phyloP scores from a whole-genome alignment of 1,140 invertebrate species.

The Thaumatotibia leucotreta region DNA sequence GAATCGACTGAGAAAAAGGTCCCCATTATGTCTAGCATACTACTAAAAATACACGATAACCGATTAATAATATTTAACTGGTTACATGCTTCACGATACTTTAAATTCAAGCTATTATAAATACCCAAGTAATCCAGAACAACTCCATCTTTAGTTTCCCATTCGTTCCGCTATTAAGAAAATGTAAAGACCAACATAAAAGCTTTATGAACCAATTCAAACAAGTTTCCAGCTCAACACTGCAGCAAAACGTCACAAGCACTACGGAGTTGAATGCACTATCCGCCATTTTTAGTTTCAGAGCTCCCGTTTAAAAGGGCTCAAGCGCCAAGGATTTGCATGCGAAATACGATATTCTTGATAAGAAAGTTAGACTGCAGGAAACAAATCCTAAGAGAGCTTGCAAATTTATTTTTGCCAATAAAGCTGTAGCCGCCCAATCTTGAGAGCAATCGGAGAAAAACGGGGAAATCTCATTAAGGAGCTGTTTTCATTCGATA shows the following conservation, averaged over 20 bases:
- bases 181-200: not conserved
- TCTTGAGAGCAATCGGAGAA: not conserved
- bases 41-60: too few relatives aligned
- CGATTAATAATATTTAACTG: too few relatives aligned
- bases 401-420: not conserved
- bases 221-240: too few relatives aligned
- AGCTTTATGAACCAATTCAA: not conserved
- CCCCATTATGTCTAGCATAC: too few relatives aligned
- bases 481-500: not conserved
- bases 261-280: too few relatives aligned
- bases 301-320: not conserved
- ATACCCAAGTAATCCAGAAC: not conserved
- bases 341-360: not conserved
- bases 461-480: not conserved
- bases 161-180: not conserved
- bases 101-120: too few relatives aligned
- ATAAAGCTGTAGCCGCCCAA: not conserved
- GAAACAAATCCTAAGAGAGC: not conserved
- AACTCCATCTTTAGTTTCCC: not conserved
- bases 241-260: too few relatives aligned
- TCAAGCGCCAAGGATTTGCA: not conserved
- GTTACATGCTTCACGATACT: too few relatives aligned
- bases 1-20: too few relatives aligned
- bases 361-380: not conserved
- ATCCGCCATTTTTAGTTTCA: too few relatives aligned